phyloP scores from a whole-genome alignment of 2,113 vertebrate genomes.

The Rhynchopsitta pachyrhyncha region DNA sequence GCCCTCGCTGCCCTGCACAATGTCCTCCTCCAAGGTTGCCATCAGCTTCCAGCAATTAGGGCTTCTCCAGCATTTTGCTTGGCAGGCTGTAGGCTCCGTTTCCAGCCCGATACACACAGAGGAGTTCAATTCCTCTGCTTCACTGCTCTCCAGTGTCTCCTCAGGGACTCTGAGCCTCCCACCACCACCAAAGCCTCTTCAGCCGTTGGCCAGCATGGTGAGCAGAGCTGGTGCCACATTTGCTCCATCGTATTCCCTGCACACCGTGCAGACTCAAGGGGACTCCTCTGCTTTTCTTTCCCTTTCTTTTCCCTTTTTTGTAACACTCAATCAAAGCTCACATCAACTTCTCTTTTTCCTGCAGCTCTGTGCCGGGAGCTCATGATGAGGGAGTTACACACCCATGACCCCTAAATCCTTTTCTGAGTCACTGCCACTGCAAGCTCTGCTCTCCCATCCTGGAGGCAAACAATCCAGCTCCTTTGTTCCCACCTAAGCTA shows the following conservation, averaged over 20 bases:
- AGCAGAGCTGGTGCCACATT: neutral
- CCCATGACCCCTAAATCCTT: constrained; percentile 53
- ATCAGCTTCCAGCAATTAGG: constrained; percentile 18
- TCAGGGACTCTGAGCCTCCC: neutral
- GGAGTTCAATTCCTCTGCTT: neutral
- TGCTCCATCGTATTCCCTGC: accelerated
- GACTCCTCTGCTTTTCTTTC: neutral
- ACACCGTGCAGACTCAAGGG: neutral
- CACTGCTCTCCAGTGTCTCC: neutral
- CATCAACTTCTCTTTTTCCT: neutral
- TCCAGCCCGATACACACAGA: neutral
- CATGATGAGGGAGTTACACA: constrained; percentile 39
- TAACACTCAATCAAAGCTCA: constrained; percentile 35
- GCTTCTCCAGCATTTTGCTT: neutral
- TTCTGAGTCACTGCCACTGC: constrained; percentile 41
- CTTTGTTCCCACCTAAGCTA: constrained; percentile 29
- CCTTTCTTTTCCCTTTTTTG: neutral
- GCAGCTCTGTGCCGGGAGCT: constrained; percentile 7
- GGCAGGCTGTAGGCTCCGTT: neutral
- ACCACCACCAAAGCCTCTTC: neutral
- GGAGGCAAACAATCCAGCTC: constrained; percentile 6
- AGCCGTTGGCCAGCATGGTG: accelerated
- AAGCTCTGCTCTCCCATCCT: constrained; percentile 33
- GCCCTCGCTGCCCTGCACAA: neutral
- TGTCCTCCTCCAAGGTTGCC: constrained; percentile 62